Evolutionary conservation across 35 echinoderm and acorn worm species (phyloP), one percentile per base, ranked within the genome.

Genomic region (Holothuria glaberrima): DNA sequence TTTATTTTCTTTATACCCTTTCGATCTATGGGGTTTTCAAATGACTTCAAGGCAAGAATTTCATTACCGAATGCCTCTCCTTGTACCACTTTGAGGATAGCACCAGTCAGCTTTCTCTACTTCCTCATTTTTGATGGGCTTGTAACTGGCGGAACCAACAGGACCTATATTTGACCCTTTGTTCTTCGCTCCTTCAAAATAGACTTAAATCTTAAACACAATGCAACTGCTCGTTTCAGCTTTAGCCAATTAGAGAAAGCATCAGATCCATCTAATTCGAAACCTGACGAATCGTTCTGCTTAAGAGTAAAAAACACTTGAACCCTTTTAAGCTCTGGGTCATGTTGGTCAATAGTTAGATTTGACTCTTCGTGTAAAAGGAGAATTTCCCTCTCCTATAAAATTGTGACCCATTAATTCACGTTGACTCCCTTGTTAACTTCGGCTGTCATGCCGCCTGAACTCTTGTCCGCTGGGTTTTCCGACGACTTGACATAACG

Each of bases 401-500:
- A 41, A 46, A 76, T 65, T 65, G 12, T 65, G 62, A 16, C 62
- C 62, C 62, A 65, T 65, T 65, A 65, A 65, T 65, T 16, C 18
- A 65, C 58, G n/a, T n/a, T 18, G 58, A 18, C 16, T 61, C 58
- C 58, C 58, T 65, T 16, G 17, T 25, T 69, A 33, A 17, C 66
- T 22, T n/a, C 66, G 12, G 66, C 66, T 69, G 25, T 61, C 86
- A 92, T 88, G 60, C 21, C 27, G 20, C 92, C 5, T 20, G 24
- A 21, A 79, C 66, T 32, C 89, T 79, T 28, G 91, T 91, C 24
- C 38, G 80, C 16, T 73, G 70, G 9, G 90, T 70, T 88, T 89
- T 93, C n/a, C 74, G 19, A 93, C 76, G 48, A 93, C 88, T 3
- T 81, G 41, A 48, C 68, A 71, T 44, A 89, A 89, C 13, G 86